A percentile compares a stretch with the other conserved stretches of the same genome.
Evolutionary conservation across 2,888 invertebrate species (phyloP).

Genomic region (Girardia tigrina): DNA sequence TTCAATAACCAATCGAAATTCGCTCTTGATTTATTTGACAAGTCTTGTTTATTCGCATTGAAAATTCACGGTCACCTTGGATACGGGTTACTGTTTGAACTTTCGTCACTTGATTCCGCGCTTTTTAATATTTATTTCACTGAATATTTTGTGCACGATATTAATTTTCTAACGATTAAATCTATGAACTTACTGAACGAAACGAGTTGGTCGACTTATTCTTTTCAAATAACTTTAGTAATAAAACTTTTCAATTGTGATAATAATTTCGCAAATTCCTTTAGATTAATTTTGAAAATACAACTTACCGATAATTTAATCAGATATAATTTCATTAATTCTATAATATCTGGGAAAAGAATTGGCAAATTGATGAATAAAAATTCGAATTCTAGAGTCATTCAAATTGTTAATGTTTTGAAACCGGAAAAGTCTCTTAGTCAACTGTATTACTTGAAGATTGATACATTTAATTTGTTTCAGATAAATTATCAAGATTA

Average conservation of each 20-base stretch:
- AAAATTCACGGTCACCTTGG: not conserved
- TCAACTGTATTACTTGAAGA: not conserved
- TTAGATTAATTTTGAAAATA: not conserved
- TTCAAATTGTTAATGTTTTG: not conserved
- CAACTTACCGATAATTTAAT: not conserved
- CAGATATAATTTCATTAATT: not conserved
- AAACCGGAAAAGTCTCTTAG: not conserved
- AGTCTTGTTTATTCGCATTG: not conserved
- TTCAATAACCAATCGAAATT: not conserved
- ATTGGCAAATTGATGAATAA: not conserved
- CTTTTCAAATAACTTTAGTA: not conserved
- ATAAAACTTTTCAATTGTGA: not conserved
- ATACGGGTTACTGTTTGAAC: not conserved
- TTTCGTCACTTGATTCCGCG: not conserved
- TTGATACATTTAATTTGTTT: not conserved
- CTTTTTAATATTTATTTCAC: not conserved
- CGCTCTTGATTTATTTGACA: not conserved
- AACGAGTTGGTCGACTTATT: not conserved
- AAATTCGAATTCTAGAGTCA: not conserved
- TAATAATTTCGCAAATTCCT: not conserved
- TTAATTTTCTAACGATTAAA: not conserved
- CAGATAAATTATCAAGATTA: constrained; percentile 1
- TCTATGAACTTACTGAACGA: not conserved
- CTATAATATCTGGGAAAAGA: not conserved
- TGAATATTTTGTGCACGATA: not conserved